Conservation (phyloP, 1,140 invertebrate species). For the Euura saliciscinereae region DNA sequence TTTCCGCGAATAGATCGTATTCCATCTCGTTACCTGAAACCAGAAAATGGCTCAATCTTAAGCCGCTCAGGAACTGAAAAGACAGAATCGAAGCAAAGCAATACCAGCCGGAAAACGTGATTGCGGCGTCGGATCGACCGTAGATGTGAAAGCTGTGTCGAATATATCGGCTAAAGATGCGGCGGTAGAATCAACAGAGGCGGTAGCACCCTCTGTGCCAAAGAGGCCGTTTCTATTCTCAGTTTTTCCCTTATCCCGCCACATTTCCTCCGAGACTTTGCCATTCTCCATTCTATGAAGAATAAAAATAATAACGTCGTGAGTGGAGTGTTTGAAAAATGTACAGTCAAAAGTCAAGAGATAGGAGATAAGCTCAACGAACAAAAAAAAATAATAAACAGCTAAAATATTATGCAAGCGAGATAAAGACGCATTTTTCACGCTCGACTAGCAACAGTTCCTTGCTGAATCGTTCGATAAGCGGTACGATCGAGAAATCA, state of each 20-base stretch:
- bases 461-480: too few relatives aligned
- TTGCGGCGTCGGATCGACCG: constrained; percentile 57
- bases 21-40: constrained; percentile 57
- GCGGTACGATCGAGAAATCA: too few relatives aligned
- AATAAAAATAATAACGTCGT: not conserved
- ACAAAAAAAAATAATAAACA: not conserved
- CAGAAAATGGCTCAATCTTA: not conserved
- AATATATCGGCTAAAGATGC: constrained; percentile 62
- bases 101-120: constrained; percentile 54
- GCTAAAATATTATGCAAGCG: not conserved
- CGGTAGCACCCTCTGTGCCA: constrained; percentile 42
- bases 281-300: constrained; percentile 48
- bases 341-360: not conserved
- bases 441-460: too few relatives aligned
- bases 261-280: constrained; percentile 46
- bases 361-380: not conserved
- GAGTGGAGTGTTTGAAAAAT: not conserved
- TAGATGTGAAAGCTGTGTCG: constrained; percentile 62
- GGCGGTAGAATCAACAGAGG: constrained; percentile 52
- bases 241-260: constrained; percentile 44
- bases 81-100: not conserved
- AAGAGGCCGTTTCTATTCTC: constrained; percentile 47
- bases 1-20: constrained; percentile 61
- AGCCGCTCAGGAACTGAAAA: not conserved
- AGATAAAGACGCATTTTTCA: not conserved